Percentiles rank a stretch among this genome's conserved stretches.
Evolutionary conservation across 2,113 vertebrate species (phyloP).

Genomic region (Tragelaphus imberbis): DNA sequence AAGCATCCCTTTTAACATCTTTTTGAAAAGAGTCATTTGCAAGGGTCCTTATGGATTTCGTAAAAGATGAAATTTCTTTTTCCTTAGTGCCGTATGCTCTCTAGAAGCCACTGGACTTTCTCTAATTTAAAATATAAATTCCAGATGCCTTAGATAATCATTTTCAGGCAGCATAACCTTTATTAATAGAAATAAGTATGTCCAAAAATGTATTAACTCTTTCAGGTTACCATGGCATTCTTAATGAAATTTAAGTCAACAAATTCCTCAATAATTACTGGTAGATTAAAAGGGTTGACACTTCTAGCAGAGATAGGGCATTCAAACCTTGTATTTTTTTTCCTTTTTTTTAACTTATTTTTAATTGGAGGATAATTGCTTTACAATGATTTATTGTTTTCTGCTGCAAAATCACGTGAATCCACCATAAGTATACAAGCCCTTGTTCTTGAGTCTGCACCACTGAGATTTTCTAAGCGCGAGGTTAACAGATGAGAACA

Average conservation of each 20-base stretch:
- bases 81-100: not conserved
- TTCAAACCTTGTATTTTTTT: not conserved
- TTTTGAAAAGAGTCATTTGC: not conserved
- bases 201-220: not conserved
- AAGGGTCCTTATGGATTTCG: not conserved
- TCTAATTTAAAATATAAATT: not conserved
- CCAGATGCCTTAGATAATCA: not conserved
- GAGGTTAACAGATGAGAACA: not conserved
- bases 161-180: not conserved
- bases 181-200: not conserved
- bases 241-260: not conserved
- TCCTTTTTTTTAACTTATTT: not conserved
- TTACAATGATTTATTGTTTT: not conserved
- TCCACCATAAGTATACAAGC: not conserved
- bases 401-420: fast-evolving
- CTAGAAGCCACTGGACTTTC: not conserved
- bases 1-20: not conserved
- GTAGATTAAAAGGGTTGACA: not conserved
- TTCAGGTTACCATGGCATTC: not conserved
- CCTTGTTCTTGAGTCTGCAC: not conserved
- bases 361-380: not conserved
- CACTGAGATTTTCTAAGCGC: not conserved
- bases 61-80: not conserved
- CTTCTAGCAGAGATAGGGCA: fast-evolving
- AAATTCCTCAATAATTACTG: not conserved